Base-by-base conservation (phyloP, 2,113 vertebrate genomes). In the Actenoides lindsayi region DNA sequence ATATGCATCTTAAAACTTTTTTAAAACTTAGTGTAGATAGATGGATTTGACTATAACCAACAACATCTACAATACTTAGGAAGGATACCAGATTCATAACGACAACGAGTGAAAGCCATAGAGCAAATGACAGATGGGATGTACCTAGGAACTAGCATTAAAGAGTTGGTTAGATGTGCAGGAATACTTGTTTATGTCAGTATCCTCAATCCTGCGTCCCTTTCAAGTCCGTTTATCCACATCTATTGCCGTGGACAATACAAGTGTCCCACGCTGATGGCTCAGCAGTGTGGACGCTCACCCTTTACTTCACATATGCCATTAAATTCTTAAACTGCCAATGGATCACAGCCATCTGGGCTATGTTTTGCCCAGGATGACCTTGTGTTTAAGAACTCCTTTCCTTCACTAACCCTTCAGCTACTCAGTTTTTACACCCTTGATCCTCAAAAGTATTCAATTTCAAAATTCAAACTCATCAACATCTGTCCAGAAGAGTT, bases 91-190 rank as follows among this genome's bases (percentile, higher is more conserved):
- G 60, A 44, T 44, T 62, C 30, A 42, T 42, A 68, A 70, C 1
- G 20, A 44, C 13, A 63, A 7, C 2, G 23, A 50, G 14, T 35
- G 21, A 89, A 80, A 83, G 41, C 35, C 35, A 68, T 2, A 19
- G 23, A 39, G 4, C n/a, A 51, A 64, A 18, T 46, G 25, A 51
- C 9, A 87, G 57, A 42, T 0, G 0, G 11, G 9, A 30, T 53
- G 2, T 17, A 54, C 20, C 25, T 80, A 24, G 24, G 60, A 70
- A 50, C 3, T 50, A 79, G 37, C 8, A 33, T 19, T 11, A n/a
- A 57, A 89, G 8, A 65, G 41, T 41, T 67, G 35, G 30, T 54
- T 86, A 63, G 39, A 80, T 28, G 5, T 33, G 50, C 80, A 85
- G 44, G 31, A 90, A 70, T 42, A 63, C 13, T 41, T 85, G 11